Conservation (phyloP, 2,888 invertebrate species). For the Dioctria linearis region DNA sequence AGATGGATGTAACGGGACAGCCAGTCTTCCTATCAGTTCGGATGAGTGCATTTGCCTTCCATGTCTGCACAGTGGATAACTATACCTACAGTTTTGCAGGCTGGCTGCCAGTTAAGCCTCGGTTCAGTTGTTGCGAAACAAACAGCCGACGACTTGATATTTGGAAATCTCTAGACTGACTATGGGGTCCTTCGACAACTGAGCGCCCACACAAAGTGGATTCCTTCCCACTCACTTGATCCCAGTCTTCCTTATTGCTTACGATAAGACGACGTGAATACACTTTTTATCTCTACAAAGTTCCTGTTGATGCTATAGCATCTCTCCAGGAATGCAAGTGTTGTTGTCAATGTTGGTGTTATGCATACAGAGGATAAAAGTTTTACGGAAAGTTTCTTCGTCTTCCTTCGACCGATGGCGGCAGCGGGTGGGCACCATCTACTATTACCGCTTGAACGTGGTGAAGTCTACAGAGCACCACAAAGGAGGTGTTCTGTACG, state of each 20-base stretch:
- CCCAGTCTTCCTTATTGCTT: constrained; percentile 32
- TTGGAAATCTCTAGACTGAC: constrained; percentile 13
- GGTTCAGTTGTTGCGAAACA: not conserved
- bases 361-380: constrained; percentile 28
- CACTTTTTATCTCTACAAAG: constrained; percentile 26
- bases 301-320: constrained; percentile 31
- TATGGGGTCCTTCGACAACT: not conserved
- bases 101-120: constrained; percentile 4
- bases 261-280: constrained; percentile 6
- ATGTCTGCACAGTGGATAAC: constrained; percentile 10
- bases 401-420: not conserved
- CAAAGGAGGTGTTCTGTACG: constrained; percentile 17
- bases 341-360: constrained; percentile 35
- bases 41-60: constrained; percentile 20
- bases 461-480: not conserved
- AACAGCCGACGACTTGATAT: constrained; percentile 19
- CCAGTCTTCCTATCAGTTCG: constrained; percentile 1
- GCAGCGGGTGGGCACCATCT: not conserved
- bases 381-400: constrained; percentile 13
- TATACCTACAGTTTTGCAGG: not conserved
- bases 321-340: constrained; percentile 33
- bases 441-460: constrained; percentile 22
- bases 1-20: not conserved
- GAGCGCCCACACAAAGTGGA: constrained; percentile 7
- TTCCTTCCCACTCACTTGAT: constrained; percentile 25